Base-by-base conservation (phyloP, 2,113 vertebrate genomes). In the Notechis scutatus region DNA sequence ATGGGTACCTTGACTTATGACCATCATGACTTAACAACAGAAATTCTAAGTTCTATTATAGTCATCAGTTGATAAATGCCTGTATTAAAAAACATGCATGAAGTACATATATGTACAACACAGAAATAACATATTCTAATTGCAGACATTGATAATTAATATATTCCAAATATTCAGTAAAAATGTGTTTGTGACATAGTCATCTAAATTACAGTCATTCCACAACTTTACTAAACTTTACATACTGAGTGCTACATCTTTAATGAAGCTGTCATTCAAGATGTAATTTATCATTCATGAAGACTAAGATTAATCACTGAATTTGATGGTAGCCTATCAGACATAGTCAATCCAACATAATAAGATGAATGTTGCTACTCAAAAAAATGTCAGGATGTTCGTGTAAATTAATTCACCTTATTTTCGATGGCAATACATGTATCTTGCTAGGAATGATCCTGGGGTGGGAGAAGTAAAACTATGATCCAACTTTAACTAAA, bases 301-400 rank as follows among this genome's bases (percentile, higher is more conserved):
- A 90, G 89, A 93, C 85, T 87, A 29, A 87, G 56, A 93, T 90
- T 52, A 93, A 90, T 86, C 56, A 90, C 21, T 56, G 34, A 87
- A 91, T 69, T 91, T 34, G 47, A 74, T 8, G 9, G 34, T 87
- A 88, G 34, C 34, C 85, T 93, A 52, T 74, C 50, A 87, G n/a
- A 86, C 47, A 69, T 4, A 59, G 1, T 54, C 57, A 88, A 64
- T 29, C 57, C 45, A 88, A 39, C 12, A 88, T 92, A 54, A n/a
- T 42, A 57, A 54, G 34, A 92, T 92, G 45, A 88, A 87, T 69
- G 42, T 50, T 42, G 50, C 85, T 88, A 88, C n/a, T 92, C 57
- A 69, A 88, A 81, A 88, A 69, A 42, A 55, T 54, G 86, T 92
- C 29, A 64, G 9, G 47, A 54, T 88, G 21, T 39, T 69, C 59